These are phyloP conservation scores for Theristicus caerulescens DNA, from an alignment of 2,113 vertebrate species.

Conservation along the genomic window DNA sequence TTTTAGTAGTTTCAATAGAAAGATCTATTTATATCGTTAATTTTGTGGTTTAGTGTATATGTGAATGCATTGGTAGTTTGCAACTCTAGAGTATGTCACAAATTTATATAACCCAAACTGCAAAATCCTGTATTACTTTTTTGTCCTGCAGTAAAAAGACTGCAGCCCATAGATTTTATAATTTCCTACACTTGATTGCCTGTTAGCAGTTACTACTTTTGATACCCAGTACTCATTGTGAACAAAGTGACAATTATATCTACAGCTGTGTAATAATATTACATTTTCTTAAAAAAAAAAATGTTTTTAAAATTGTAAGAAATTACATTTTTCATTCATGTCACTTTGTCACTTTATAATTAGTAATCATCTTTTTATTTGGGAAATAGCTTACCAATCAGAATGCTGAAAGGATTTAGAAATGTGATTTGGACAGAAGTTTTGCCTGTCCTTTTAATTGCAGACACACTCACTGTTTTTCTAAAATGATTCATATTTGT, in stretches of 20 bases:
- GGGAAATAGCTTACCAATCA: background rate
- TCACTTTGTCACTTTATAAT: background rate
- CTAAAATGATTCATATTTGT: background rate
- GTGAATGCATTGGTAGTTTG: background rate
- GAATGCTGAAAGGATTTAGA: slow-evolving; percentile 14
- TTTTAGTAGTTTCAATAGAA: background rate
- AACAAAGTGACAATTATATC: slow-evolving; percentile 5
- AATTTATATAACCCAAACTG: background rate
- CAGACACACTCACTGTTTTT: background rate
- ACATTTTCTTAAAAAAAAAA: background rate
- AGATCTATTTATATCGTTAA: background rate
- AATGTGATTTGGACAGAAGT: background rate
- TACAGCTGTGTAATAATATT: background rate
- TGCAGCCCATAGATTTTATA: slow-evolving; percentile 6
- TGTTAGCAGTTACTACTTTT: slow-evolving; percentile 26
- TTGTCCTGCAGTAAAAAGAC: background rate
- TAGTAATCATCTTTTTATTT: background rate
- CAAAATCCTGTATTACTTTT: background rate
- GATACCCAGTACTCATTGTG: background rate
- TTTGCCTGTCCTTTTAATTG: background rate
- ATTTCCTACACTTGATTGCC: slow-evolving; percentile 12
- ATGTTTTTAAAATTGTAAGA: background rate
- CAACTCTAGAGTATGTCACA: background rate
- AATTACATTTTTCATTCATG: background rate
- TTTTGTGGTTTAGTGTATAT: background rate